Percentiles rank a stretch among this genome's conserved stretches.
Evolutionary conservation across 2,888 invertebrate genomes (phyloP).

Genomic region (Drosophila aldrichi): DNA sequence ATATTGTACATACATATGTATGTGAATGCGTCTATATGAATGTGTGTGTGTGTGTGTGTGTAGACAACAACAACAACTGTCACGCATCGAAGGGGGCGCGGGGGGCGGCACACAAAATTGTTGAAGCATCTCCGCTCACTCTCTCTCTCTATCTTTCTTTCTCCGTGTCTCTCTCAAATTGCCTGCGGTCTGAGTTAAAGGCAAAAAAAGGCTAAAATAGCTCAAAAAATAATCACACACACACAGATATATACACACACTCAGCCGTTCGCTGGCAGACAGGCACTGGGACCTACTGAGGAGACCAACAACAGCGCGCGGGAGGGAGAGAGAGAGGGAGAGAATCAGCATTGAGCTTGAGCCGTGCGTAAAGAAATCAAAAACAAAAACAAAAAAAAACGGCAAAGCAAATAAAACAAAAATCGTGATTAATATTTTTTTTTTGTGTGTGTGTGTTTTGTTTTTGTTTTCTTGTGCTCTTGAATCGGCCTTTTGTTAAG

Average conservation of each 20-base stretch:
- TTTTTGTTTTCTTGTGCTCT: conserved; percentile 44
- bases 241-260: not conserved
- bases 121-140: conserved; percentile 30
- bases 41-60: not conserved
- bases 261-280: not conserved
- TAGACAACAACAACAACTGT: conserved; percentile 31
- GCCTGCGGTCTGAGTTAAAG: conserved; percentile 45
- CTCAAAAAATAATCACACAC: conserved; percentile 38
- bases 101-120: conserved; percentile 28
- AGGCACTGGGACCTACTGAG: conserved; percentile 7
- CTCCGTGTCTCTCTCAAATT: conserved; percentile 4
- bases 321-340: conserved; percentile 29
- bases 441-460: not conserved
- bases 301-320: not conserved
- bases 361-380: conserved; percentile 51
- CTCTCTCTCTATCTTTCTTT: conserved; percentile 1
- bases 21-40: conserved; percentile 4
- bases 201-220: conserved; percentile 55
- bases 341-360: conserved; percentile 39
- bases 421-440: conserved; percentile 31
- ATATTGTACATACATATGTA: conserved; percentile 21
- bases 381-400: conserved; percentile 16
- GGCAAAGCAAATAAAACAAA: conserved; percentile 42
- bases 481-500: conserved; percentile 49
- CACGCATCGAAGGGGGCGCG: conserved; percentile 24